A percentile compares a stretch with the other conserved stretches of the same genome.
phyloP scores from a whole-genome alignment of 2,113 vertebrate genomes.

The Tachycineta bicolor region DNA sequence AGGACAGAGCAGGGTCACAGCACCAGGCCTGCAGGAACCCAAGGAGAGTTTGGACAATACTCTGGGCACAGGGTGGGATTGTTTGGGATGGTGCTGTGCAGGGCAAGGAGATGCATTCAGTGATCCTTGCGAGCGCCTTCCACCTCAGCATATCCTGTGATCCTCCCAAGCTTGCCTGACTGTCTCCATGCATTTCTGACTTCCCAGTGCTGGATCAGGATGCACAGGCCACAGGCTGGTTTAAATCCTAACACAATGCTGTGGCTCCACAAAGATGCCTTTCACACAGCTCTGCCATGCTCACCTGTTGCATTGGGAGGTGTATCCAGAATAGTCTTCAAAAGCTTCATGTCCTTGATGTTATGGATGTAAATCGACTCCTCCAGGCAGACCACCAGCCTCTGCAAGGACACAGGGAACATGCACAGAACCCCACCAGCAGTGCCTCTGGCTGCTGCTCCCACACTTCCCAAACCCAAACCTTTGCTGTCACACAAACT shows the following conservation, averaged over 20 bases:
- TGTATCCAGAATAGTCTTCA: conserved; percentile 91
- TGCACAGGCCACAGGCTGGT: background rate
- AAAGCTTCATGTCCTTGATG: conserved; percentile 95
- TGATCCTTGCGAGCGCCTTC: background rate
- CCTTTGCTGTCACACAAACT: background rate
- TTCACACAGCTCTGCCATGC: background rate
- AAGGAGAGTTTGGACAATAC: background rate
- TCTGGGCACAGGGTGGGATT: background rate
- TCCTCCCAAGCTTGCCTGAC: background rate
- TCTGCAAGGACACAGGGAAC: conserved; percentile 75
- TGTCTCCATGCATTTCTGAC: background rate
- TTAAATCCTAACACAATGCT: background rate
- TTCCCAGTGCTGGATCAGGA: background rate
- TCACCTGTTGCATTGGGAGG: conserved; percentile 87
- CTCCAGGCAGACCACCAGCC: conserved; percentile 89
- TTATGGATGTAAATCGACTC: conserved; percentile 94
- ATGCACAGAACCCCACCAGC: background rate
- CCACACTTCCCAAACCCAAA: background rate
- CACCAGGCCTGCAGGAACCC: background rate
- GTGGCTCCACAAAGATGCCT: background rate
- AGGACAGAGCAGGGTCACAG: background rate
- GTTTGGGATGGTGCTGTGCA: background rate
- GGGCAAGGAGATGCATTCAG: background rate
- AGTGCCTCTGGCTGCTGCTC: background rate
- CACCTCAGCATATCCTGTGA: background rate